phyloP scores from a whole-genome alignment of 2,797 vertebrate genomes.

The Poecilia picta region DNA sequence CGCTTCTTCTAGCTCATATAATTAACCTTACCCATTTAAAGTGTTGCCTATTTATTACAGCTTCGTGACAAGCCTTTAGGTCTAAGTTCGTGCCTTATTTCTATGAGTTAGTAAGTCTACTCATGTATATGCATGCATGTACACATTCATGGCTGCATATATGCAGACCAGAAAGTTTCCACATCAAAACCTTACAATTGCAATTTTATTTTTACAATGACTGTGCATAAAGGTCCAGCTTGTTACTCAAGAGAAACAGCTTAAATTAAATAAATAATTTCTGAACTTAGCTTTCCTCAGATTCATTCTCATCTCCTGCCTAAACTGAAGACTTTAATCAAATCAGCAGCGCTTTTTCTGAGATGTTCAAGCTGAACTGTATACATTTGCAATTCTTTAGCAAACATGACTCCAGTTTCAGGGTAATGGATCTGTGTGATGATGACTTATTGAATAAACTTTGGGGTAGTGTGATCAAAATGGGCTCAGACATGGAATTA shows the following conservation, averaged over 20 bases:
- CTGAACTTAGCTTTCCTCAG: background rate
- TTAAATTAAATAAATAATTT: background rate
- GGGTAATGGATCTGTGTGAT: background rate
- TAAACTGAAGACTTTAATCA: background rate
- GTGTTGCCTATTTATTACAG: background rate
- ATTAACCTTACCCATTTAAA: background rate
- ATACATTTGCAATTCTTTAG: background rate
- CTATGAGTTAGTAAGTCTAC: background rate
- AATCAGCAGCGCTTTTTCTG: background rate
- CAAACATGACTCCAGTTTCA: background rate
- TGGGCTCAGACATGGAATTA: background rate
- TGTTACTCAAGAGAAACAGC: background rate
- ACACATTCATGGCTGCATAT: background rate
- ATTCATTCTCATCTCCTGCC: background rate
- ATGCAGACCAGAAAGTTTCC: background rate
- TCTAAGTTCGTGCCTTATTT: background rate
- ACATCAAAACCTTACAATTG: background rate
- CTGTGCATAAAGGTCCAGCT: background rate
- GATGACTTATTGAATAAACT: background rate
- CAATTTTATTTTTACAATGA: background rate
- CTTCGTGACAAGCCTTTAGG: background rate
- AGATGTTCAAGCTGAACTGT: background rate
- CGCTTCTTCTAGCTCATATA: background rate
- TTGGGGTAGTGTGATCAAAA: background rate
- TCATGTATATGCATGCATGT: background rate